A percentile compares a stretch with the other conserved stretches of the same genome.
Evolutionary conservation across 2,888 invertebrate species (phyloP).

Genomic region (Invenusta paracnida): DNA sequence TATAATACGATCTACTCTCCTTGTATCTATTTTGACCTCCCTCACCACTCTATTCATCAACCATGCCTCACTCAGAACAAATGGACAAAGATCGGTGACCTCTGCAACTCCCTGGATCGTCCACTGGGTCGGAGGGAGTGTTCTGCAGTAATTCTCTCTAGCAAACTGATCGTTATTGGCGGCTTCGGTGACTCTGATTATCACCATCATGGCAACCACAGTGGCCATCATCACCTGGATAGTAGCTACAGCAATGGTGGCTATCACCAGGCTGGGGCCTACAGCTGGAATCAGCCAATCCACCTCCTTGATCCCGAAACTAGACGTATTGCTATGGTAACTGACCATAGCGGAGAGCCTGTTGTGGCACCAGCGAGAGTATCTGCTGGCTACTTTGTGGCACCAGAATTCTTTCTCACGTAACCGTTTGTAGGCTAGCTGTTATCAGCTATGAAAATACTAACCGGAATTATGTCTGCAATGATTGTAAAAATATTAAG

Average conservation of each 20-base stretch:
- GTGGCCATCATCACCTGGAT: too few relatives aligned
- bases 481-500: too few relatives aligned
- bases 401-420: not conserved
- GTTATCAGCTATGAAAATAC: too few relatives aligned
- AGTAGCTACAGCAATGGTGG: too few relatives aligned
- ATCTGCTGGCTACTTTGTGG: not conserved
- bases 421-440: not conserved
- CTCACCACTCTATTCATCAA: too few relatives aligned
- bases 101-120: not conserved
- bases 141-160: not conserved
- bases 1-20: too few relatives aligned
- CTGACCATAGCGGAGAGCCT: not conserved
- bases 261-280: not conserved
- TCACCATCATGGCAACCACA: too few relatives aligned
- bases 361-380: not conserved
- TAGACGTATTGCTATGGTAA: not conserved
- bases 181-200: not conserved
- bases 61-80: too few relatives aligned
- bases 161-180: not conserved
- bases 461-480: too few relatives aligned
- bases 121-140: not conserved
- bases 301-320: not conserved
- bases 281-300: not conserved
- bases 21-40: too few relatives aligned
- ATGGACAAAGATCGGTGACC: not conserved